phyloP scores from a whole-genome alignment of 2,113 vertebrate genomes.

The Eira barbara region DNA sequence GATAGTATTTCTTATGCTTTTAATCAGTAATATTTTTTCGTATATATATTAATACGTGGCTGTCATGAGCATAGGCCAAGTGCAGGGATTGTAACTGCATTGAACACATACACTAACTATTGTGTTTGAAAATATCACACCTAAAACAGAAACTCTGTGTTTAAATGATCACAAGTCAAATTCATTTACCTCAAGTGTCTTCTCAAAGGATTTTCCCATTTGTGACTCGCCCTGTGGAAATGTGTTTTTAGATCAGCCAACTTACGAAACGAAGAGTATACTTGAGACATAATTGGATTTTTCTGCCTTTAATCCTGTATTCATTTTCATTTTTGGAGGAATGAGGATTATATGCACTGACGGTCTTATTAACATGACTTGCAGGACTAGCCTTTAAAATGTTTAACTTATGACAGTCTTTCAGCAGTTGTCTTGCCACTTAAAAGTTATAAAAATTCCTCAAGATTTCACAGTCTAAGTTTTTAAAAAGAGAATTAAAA shows the following conservation, averaged over 20 bases:
- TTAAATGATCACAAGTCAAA: not conserved
- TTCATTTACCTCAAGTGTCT: not conserved
- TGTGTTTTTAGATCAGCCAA: slow-evolving; percentile 48
- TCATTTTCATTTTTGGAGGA: slow-evolving; percentile 50
- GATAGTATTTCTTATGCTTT: not conserved
- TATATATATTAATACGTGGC: not conserved
- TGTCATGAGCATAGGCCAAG: not conserved
- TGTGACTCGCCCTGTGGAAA: not conserved
- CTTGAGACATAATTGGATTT: not conserved
- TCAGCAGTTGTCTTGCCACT: slow-evolving; percentile 61
- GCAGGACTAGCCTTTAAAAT: slow-evolving; percentile 41
- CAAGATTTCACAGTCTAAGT: slow-evolving; percentile 62
- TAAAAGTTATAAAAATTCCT: slow-evolving; percentile 64
- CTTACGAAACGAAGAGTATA: not conserved
- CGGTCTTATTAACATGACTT: slow-evolving; percentile 11
- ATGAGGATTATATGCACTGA: slow-evolving; percentile 42
- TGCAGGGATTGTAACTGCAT: not conserved
- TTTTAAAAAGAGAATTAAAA: slow-evolving; percentile 39
- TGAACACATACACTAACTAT: not conserved
- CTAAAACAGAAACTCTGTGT: not conserved
- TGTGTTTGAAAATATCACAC: not conserved
- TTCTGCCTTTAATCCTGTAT: slow-evolving; percentile 38
- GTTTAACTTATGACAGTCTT: slow-evolving; percentile 37
- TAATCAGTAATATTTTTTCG: not conserved
- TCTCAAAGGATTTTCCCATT: not conserved